These are phyloP conservation scores for Luehdorfia chinensis DNA, from an alignment of 1,140 invertebrate genomes.

Conservation along the genomic window DNA sequence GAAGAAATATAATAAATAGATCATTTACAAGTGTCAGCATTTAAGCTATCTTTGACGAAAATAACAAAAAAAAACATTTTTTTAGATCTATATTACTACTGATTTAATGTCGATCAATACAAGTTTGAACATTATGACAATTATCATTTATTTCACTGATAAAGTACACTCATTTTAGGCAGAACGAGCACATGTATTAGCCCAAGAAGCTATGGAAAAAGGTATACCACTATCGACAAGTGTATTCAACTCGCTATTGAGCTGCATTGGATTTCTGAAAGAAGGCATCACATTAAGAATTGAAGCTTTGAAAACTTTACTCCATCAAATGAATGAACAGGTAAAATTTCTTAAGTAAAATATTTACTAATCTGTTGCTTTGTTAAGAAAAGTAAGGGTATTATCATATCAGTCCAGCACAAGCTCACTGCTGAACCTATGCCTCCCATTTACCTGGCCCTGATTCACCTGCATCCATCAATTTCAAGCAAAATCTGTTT, in stretches of 20 bases:
- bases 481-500: no score
- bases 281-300: constrained; percentile 81
- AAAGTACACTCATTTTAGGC: constrained; percentile 74
- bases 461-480: no score
- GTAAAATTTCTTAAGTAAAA: constrained; percentile 23
- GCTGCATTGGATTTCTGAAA: constrained; percentile 77
- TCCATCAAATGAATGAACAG: constrained; percentile 56
- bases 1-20: background rate
- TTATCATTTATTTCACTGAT: no score
- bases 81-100: constrained; percentile 21
- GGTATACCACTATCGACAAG: constrained; percentile 80
- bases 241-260: constrained; percentile 86
- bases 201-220: constrained; percentile 82
- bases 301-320: constrained; percentile 77
- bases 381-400: no score
- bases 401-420: no score
- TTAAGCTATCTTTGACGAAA: no score
- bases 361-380: background rate
- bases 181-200: constrained; percentile 81
- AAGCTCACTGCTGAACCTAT: no score
- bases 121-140: background rate
- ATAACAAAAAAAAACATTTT: no score
- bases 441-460: no score
- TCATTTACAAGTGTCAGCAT: background rate
- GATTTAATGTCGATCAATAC: no score